Conservation (phyloP, 1,140 invertebrate genomes). For the Drosophila nikananu region DNA sequence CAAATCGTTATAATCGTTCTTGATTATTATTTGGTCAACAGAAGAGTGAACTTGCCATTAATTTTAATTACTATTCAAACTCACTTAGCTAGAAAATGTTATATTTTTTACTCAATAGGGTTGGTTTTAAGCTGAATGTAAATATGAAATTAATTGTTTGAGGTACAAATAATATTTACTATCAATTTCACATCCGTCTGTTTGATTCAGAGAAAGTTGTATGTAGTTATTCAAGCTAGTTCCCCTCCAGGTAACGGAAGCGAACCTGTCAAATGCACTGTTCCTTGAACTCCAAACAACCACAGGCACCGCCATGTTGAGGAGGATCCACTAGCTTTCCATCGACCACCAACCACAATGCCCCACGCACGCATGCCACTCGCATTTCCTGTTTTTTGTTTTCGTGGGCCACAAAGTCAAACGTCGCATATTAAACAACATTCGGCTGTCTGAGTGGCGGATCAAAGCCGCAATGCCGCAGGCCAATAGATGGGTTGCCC, state of each 20-base stretch:
- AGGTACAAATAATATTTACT: not conserved
- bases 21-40: slow-evolving; percentile 46
- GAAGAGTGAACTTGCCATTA: slow-evolving; percentile 11
- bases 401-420: slow-evolving; percentile 53
- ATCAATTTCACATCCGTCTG: not conserved
- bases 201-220: not conserved
- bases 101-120: no score
- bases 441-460: slow-evolving; percentile 37
- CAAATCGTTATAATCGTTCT: slow-evolving; percentile 43
- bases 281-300: not conserved
- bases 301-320: not conserved
- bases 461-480: slow-evolving; percentile 29
- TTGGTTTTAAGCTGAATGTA: not conserved
- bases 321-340: not conserved
- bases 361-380: slow-evolving; percentile 27
- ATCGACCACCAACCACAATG: slow-evolving; percentile 19
- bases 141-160: not conserved
- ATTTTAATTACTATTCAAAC: no score
- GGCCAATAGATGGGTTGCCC: slow-evolving; percentile 5
- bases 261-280: slow-evolving; percentile 35
- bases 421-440: slow-evolving; percentile 62
- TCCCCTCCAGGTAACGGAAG: slow-evolving; percentile 1
- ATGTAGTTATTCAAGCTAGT: not conserved
- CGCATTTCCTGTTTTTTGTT: slow-evolving; percentile 54
- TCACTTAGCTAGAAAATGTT: no score